These are phyloP conservation scores for Anticlea derivata DNA, from an alignment of 2,888 invertebrate genomes.

Conservation along the genomic window DNA sequence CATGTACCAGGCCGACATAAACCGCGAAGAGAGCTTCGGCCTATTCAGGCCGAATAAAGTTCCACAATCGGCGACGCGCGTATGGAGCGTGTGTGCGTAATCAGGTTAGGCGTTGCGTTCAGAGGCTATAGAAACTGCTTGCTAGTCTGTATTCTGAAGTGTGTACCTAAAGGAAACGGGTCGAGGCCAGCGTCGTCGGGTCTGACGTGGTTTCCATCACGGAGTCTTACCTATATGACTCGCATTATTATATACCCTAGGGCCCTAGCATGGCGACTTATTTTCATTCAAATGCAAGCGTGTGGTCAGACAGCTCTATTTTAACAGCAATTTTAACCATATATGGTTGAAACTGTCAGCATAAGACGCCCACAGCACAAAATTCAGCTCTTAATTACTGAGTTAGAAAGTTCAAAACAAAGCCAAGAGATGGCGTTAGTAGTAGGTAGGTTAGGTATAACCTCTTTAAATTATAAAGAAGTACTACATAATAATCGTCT, in stretches of 20 bases:
- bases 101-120: conserved; percentile 51
- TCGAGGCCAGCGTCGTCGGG: conserved; percentile 47
- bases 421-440: conserved; percentile 46
- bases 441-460: conserved; percentile 20
- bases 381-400: no score
- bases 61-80: conserved; percentile 39
- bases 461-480: no score
- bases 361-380: no score
- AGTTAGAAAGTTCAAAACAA: conserved; percentile 6
- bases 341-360: no score
- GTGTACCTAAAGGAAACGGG: conserved; percentile 44
- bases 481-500: no score
- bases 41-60: conserved; percentile 44
- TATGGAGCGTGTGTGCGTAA: conserved; percentile 41
- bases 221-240: conserved; percentile 8
- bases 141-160: conserved; percentile 15
- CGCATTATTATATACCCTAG: neutral
- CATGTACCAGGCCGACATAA: conserved; percentile 31
- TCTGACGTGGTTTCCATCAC: conserved; percentile 25
- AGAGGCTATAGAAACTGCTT: conserved; percentile 13
- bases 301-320: no score
- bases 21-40: conserved; percentile 23
- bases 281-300: no score
- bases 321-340: no score
- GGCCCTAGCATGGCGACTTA: no score